phyloP scores from a whole-genome alignment of 2,797 vertebrate genomes.

The Synanceia verrucosa region DNA sequence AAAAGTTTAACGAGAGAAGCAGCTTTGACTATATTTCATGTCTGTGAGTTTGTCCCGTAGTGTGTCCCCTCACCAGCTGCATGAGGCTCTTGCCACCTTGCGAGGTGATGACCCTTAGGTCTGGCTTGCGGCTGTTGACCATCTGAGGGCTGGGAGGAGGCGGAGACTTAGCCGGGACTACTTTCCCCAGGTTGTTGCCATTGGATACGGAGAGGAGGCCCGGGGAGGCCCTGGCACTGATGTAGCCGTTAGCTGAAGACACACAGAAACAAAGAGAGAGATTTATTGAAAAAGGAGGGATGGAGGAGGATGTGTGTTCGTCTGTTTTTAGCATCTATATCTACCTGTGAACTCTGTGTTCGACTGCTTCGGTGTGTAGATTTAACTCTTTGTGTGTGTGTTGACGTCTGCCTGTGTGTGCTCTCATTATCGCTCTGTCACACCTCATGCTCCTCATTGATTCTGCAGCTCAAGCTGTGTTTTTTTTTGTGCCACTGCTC shows the following conservation, averaged over 20 bases:
- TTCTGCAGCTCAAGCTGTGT: conserved; percentile 41
- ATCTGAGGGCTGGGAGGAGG: conserved; percentile 87
- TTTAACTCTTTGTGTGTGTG: conserved; percentile 11
- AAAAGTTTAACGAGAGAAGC: no score
- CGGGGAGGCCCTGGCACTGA: conserved; percentile 94
- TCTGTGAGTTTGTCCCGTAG: conserved; percentile 9
- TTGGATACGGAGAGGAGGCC: conserved; percentile 95
- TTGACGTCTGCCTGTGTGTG: not conserved
- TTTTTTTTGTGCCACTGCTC: conserved; percentile 23
- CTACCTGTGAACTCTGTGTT: conserved; percentile 45
- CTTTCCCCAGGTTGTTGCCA: conserved; percentile 93
- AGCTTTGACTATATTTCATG: not conserved
- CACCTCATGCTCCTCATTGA: conserved; percentile 51
- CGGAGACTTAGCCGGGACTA: conserved; percentile 90
- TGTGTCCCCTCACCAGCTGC: conserved; percentile 91
- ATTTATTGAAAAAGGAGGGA: conserved; percentile 10
- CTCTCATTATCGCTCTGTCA: conserved; percentile 61
- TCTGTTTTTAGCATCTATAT: conserved; percentile 28
- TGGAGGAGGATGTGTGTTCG: conserved; percentile 10
- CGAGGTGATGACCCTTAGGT: conserved; percentile 97
- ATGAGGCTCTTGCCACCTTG: conserved; percentile 93
- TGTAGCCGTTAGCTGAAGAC: conserved; percentile 91
- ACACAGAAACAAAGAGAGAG: conserved; percentile 18
- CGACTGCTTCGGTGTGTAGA: conserved; percentile 14
- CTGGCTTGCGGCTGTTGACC: conserved; percentile 90